A percentile compares a stretch with the other conserved stretches of the same genome.
Evolutionary conservation across 2,888 invertebrate species (phyloP).

Genomic region (Tinea trinotella): DNA sequence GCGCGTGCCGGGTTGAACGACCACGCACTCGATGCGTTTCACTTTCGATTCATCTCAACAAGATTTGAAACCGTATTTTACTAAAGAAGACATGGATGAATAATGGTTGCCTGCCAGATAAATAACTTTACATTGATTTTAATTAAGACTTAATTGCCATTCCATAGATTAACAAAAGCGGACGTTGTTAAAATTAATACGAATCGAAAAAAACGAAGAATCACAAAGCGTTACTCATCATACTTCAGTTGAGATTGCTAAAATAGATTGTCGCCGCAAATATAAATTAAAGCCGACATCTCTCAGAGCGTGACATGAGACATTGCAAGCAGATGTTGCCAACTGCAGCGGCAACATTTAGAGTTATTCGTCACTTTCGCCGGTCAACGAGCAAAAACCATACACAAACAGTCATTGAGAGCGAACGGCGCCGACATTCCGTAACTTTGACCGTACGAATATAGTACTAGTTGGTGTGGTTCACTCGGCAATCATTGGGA

Average conservation of each 20-base stretch:
- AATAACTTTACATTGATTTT: background rate
- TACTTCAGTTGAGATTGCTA: background rate
- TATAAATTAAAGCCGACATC: background rate
- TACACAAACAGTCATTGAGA: constrained; percentile 17
- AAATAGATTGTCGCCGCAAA: constrained; percentile 11
- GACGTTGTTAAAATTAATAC: background rate
- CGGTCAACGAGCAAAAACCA: constrained; percentile 43
- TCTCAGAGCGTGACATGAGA: constrained; percentile 4
- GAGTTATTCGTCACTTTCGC: constrained; percentile 25
- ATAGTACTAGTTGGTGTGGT: constrained; percentile 13
- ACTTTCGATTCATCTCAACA: constrained; percentile 40
- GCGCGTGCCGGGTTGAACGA: constrained; percentile 72
- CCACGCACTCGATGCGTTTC: constrained; percentile 58
- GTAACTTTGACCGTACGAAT: constrained; percentile 16
- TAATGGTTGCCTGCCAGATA: background rate
- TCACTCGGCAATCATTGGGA: constrained; percentile 21
- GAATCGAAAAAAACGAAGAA: background rate
- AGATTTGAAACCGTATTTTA: background rate
- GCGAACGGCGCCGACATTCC: constrained; percentile 15
- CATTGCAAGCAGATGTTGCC: constrained; percentile 9
- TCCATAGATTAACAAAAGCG: background rate
- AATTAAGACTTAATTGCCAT: background rate
- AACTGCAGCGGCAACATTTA: background rate
- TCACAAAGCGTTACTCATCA: background rate
- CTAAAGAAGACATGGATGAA: constrained; percentile 6